Base-by-base conservation (phyloP, 2,888 invertebrate genomes). In the Drosophila parthenogenetica region DNA sequence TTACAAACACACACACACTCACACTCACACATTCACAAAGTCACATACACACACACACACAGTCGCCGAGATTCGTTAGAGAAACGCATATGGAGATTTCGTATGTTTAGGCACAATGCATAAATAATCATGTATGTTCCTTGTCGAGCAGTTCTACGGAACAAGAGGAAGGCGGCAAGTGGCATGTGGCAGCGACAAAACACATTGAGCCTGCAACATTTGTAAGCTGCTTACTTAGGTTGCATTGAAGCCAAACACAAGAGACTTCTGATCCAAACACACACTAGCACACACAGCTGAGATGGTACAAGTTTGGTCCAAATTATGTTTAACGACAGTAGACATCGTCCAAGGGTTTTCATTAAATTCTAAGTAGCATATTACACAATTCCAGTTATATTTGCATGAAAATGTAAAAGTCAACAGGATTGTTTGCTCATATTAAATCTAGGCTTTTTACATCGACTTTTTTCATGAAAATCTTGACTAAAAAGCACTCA, bases 61-160 rank as follows among this genome's bases (percentile, higher is more conserved):
- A 22, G 7, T 7, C 8, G 35, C 35, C 35, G 16, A 50, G 29
- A 58, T 29, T 37, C 25, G 25, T 10, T 16, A 29, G 8, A 53
- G 48, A 45, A 48, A 48, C 40, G 14, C 58, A 68, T 68, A 72
- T 76, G 77, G 73, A 69, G 64, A 77, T 73, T 59, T 62, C 48
- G 66, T 73, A 62, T 64, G 73, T 67, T 45, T 60, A 48, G 68
- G 45, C 66, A 35, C 51, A 71, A 72, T 86, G 78, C 81, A 87
- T 86, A 87, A 75, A 87, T 87, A 82, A 86, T 83, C 69, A 81
- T 72, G 62, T 65, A 53, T 72, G 62, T 65, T 51, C 51, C 14
- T 17, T 63, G 58, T 50, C 57, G 43, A 25, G 45, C 25, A 46
- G 51, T 39, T 61, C 59, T 19, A 50, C 22, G 19, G n/a, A 39